Evolutionary conservation across 2,888 invertebrate genomes (phyloP).

Genomic region (Lepidochrysops patricia): DNA sequence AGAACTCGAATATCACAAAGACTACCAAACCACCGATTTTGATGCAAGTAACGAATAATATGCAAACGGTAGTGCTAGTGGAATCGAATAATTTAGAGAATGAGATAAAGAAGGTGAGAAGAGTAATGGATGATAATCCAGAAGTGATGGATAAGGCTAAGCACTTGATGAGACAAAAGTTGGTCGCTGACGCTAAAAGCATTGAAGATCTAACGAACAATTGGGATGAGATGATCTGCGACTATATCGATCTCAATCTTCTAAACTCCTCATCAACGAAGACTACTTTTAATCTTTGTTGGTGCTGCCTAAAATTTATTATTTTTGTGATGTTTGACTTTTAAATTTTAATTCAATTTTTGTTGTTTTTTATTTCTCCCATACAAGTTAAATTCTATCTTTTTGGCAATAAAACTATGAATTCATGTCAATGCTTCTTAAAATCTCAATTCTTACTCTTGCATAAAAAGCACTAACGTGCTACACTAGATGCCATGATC

Average conservation of each 20-base stretch:
- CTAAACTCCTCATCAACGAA: conserved; percentile 24
- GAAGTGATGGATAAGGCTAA: conserved; percentile 41
- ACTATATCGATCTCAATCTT: conserved; percentile 52
- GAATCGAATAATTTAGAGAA: conserved; percentile 37
- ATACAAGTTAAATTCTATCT: not conserved
- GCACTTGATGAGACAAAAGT: conserved; percentile 49
- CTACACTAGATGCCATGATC: too few species aligned
- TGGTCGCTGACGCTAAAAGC: conserved; percentile 42
- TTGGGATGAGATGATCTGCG: conserved; percentile 59
- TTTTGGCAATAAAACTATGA: too few species aligned
- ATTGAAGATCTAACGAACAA: conserved; percentile 54
- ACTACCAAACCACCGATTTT: conserved; percentile 52
- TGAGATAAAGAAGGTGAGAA: conserved; percentile 32
- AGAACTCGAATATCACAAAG: conserved; percentile 29
- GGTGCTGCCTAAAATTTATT: not conserved
- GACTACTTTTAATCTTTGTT: not conserved
- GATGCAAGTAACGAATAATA: conserved; percentile 42
- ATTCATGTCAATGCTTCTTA: too few species aligned
- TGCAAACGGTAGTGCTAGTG: conserved; percentile 51
- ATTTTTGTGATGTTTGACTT: not conserved
- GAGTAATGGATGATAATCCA: conserved; percentile 39
- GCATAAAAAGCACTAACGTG: too few species aligned
- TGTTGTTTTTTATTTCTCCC: not conserved
- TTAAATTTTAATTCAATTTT: not conserved
- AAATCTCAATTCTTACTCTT: too few species aligned